phyloP scores from a whole-genome alignment of 2,797 vertebrate genomes.

The Coendou prehensilis region DNA sequence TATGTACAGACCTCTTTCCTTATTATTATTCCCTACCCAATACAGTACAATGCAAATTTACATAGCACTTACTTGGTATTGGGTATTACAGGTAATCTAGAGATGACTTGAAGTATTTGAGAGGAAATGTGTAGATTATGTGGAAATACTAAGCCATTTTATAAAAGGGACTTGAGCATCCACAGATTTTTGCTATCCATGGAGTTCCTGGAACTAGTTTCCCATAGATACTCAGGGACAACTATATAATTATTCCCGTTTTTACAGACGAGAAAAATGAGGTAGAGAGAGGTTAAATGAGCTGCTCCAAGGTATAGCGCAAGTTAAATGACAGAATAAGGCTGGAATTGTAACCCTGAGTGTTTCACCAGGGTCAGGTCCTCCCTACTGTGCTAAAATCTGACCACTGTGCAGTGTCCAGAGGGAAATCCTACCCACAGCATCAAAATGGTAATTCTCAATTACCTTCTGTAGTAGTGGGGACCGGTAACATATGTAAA shows the following conservation, averaged over 20 bases:
- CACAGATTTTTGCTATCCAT: not conserved
- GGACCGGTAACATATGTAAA: not conserved
- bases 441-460: not conserved
- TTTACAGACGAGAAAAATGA: conserved; percentile 39
- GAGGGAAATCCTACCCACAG: not conserved
- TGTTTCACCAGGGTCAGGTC: not conserved
- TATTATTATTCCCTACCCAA: not conserved
- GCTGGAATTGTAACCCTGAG: not conserved
- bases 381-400: not conserved
- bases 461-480: not conserved
- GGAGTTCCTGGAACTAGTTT: not conserved
- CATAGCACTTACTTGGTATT: not conserved
- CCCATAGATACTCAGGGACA: not conserved
- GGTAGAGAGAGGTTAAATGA: not conserved
- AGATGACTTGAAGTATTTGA: not conserved
- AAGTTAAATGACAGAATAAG: not conserved
- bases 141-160: not conserved
- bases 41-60: not conserved
- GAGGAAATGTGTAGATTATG: not conserved
- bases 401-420: not conserved
- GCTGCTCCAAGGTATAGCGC: not conserved
- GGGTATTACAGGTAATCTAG: not conserved
- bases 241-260: not conserved
- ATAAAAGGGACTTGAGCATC: not conserved
- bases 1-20: not conserved